A percentile compares a stretch with the other conserved stretches of the same genome.
These are phyloP conservation scores for Pygoscelis adeliae DNA, from an alignment of 2,113 vertebrate genomes.

Conservation along the genomic window DNA sequence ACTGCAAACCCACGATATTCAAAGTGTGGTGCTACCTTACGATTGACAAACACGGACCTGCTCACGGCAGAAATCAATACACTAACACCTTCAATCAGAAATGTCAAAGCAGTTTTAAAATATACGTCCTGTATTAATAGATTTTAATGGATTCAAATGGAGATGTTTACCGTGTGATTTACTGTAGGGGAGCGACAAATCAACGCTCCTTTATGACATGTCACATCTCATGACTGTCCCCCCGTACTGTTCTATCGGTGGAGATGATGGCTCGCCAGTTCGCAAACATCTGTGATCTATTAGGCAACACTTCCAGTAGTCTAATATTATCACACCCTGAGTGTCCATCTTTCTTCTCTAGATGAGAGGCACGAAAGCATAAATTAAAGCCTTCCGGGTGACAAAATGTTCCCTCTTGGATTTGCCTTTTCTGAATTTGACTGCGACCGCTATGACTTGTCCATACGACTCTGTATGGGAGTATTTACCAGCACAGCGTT, in stretches of 20 bases:
- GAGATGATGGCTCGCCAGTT: not conserved
- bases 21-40: not conserved
- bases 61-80: not conserved
- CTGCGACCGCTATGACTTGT: not conserved
- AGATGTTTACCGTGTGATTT: not conserved
- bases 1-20: not conserved
- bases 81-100: not conserved
- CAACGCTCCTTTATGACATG: not conserved
- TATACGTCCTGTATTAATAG: not conserved
- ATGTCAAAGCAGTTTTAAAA: not conserved
- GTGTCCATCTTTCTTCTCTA: conserved; percentile 32
- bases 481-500: not conserved
- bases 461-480: accelerated
- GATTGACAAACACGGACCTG: not conserved
- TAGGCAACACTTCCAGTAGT: not conserved
- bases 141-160: not conserved
- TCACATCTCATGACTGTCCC: not conserved
- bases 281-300: conserved; percentile 23
- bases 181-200: not conserved
- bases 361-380: not conserved
- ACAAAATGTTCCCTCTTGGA: not conserved
- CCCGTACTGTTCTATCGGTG: not conserved
- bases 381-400: not conserved
- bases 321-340: not conserved
- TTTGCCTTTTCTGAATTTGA: not conserved